phyloP scores from a whole-genome alignment of 2,797 vertebrate species.

The Apogon talboti region DNA sequence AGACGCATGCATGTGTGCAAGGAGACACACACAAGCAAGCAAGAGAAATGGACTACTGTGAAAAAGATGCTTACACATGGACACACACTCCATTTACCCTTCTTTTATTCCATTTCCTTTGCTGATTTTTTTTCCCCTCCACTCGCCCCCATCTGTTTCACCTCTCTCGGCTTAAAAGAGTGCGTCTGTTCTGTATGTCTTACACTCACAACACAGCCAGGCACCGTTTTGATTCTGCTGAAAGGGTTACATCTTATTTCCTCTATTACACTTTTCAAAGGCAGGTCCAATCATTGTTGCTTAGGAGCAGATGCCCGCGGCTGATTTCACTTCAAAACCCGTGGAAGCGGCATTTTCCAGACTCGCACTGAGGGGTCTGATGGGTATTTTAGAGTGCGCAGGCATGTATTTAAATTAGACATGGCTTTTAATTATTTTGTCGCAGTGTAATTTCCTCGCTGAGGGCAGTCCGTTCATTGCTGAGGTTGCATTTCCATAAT shows the following conservation, averaged over 20 bases:
- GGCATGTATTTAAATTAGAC: slow-evolving; percentile 80
- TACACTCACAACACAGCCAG: neutral
- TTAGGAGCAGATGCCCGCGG: slow-evolving; percentile 35
- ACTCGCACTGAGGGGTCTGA: slow-evolving; percentile 48
- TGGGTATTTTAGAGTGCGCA: slow-evolving; percentile 61
- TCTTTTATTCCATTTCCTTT: slow-evolving; percentile 15
- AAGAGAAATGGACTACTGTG: neutral
- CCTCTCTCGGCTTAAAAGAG: slow-evolving; percentile 30
- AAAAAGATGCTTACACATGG: neutral
- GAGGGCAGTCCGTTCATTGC: slow-evolving; percentile 71
- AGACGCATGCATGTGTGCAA: slow-evolving; percentile 20
- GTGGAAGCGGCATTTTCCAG: slow-evolving; percentile 74
- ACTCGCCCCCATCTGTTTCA: slow-evolving; percentile 21
- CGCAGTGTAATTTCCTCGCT: slow-evolving; percentile 78
- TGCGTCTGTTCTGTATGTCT: slow-evolving; percentile 2
- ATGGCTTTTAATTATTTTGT: slow-evolving; percentile 85
- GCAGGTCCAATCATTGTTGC: slow-evolving; percentile 53
- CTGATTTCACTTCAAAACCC: slow-evolving; percentile 68
- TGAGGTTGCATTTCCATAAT: slow-evolving; percentile 77
- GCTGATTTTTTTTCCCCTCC: slow-evolving; percentile 2
- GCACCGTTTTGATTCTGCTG: slow-evolving; percentile 12
- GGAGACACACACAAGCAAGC: neutral
- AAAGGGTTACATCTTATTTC: slow-evolving; percentile 56
- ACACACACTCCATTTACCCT: slow-evolving; percentile 6
- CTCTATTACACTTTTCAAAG: slow-evolving; percentile 43